Percentiles rank a stretch among this genome's conserved stretches.
phyloP scores from a whole-genome alignment of 1,140 invertebrate species.

The Palaemon carinicauda region DNA sequence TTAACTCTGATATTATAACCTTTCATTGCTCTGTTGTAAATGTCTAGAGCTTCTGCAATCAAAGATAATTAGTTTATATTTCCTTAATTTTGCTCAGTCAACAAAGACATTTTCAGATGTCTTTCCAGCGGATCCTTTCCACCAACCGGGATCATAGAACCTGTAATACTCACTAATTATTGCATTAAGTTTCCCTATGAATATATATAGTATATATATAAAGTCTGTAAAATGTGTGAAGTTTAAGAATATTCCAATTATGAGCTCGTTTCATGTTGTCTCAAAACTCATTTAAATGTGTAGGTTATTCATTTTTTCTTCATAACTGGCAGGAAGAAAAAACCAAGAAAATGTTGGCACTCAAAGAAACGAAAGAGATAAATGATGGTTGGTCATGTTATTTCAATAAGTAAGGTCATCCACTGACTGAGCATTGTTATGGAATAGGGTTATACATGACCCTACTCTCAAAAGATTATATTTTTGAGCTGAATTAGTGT shows the following conservation, averaged over 20 bases:
- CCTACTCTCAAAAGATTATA: constrained; percentile 45
- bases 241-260: too few species aligned
- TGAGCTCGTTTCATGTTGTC: too few species aligned
- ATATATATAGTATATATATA: too few species aligned
- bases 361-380: too few species aligned
- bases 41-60: constrained; percentile 30
- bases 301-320: constrained; percentile 24
- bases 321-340: neutral
- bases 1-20: too few species aligned
- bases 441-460: constrained; percentile 31
- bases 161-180: neutral
- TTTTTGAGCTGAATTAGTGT: constrained; percentile 53
- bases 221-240: too few species aligned
- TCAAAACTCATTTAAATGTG: neutral
- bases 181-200: too few species aligned
- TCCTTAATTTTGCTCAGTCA: constrained; percentile 30
- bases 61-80: constrained; percentile 18
- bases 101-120: neutral
- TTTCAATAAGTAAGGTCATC: neutral
- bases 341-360: too few species aligned
- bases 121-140: neutral
- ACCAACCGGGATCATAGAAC: neutral
- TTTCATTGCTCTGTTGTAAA: neutral
- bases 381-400: neutral
- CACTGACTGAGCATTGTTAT: constrained; percentile 38